Evolutionary conservation across 2,888 invertebrate genomes (phyloP).

Genomic region (Hyalella azteca): DNA sequence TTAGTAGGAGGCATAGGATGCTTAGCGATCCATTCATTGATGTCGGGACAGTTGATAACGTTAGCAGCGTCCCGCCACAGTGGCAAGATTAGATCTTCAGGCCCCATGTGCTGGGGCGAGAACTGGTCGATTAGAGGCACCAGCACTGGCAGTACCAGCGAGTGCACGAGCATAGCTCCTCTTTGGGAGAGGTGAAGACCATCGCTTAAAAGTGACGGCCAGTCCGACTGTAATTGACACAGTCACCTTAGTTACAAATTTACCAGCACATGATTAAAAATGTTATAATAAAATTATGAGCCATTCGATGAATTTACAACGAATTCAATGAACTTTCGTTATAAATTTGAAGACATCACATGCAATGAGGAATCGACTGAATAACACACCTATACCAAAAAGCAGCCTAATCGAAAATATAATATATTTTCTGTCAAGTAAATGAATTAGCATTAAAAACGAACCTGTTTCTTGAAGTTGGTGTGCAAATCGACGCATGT

Average conservation of each 20-base stretch:
- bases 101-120: not conserved
- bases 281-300: no score
- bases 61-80: not conserved
- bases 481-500: conserved; percentile 47
- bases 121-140: not conserved
- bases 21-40: not conserved
- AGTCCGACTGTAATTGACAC: conserved; percentile 33
- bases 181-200: conserved; percentile 42
- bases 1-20: conserved; percentile 18
- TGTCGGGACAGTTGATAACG: not conserved
- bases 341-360: no score
- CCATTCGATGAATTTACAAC: no score
- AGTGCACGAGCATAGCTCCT: conserved; percentile 39
- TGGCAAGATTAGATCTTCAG: not conserved
- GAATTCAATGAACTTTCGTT: no score
- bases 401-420: no score
- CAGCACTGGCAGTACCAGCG: conserved; percentile 10
- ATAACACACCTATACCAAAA: no score
- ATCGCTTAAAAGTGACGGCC: conserved; percentile 40
- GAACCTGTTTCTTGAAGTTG: conserved; percentile 42
- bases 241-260: no score
- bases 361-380: no score
- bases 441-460: no score
- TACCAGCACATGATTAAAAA: no score
- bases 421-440: no score